Base-by-base conservation (phyloP, 2,113 vertebrate species). In the Ovibos moschatus region DNA sequence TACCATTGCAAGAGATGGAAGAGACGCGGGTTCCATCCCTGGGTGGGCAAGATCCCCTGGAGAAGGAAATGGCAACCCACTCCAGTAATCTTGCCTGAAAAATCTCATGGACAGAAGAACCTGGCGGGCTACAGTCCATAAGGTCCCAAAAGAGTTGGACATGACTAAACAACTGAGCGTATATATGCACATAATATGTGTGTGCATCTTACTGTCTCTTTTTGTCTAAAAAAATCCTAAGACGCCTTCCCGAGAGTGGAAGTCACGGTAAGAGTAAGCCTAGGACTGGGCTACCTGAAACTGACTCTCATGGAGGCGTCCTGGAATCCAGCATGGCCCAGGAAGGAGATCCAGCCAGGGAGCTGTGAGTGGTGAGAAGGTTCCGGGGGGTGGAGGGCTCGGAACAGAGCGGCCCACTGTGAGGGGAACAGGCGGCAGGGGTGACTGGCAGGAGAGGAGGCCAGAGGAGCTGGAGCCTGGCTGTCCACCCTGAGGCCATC, bases 11-110 rank as follows among this genome's bases (percentile, higher is more conserved):
- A n/a, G n/a, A 71, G 67, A 71, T 40, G n/a, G 5, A 71, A 71
- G 19, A 71, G 67, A 23, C 0, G 2, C 0, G 0, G 19, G 5
- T 23, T 71, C 5, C 0, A 71, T 40, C 10, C n/a, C 67, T 71
- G 67, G n/a, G 40, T 36, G n/a, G 67, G 19, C 10, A 71, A 40
- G n/a, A 71, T 36, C 2, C 17, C 64, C 17, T 36, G 9, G n/a
- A 40, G 67, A 71, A 40, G 12, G n/a, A 71, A 40, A 40, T 40
- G 67, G n/a, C 19, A 71, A 40, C 67, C 67, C 19, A 71, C n/a
- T 40, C 67, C n/a, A 71, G n/a, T 71, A 71, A 23, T 71, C 67
- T 71, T 71, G 67, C 67, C 19, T 71, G 67, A 71, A 40, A 71
- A 71, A 40, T 23, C 67, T 40, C n/a, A 40, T 23, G 67, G 67